A percentile compares a stretch with the other conserved stretches of the same genome.
These are phyloP conservation scores for Thinocorus orbignyianus DNA, from an alignment of 2,113 vertebrate species.

Conservation along the genomic window DNA sequence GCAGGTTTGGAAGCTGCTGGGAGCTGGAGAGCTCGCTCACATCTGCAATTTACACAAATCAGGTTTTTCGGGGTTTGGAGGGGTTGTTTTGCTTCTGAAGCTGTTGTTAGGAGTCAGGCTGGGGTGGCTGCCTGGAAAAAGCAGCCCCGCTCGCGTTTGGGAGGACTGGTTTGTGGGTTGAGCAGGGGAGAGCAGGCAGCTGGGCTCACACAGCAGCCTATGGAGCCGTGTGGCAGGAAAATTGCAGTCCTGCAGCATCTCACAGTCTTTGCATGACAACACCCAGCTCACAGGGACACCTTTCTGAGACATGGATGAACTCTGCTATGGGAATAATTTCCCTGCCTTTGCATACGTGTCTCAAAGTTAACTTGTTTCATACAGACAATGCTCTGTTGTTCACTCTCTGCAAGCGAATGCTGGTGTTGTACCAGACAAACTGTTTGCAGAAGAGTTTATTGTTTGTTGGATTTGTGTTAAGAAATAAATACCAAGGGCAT, in stretches of 20 bases:
- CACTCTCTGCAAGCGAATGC: not conserved
- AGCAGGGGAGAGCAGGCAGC: not conserved
- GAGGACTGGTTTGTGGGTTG: not conserved
- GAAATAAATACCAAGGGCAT: not conserved
- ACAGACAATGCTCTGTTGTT: not conserved
- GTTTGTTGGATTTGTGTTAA: not conserved
- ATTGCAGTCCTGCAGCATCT: not conserved
- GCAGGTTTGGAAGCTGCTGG: not conserved
- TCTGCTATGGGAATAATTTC: not conserved
- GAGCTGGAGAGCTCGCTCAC: not conserved
- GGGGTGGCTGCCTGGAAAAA: not conserved
- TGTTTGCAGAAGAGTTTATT: not conserved
- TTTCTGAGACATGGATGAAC: not conserved
- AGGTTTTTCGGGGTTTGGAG: not conserved
- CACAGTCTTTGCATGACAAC: not conserved
- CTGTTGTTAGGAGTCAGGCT: not conserved
- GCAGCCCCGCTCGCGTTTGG: accelerated
- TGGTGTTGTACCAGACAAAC: not conserved
- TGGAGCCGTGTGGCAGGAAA: accelerated
- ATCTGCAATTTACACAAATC: not conserved
- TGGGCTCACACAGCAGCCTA: not conserved
- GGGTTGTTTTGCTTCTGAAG: not conserved
- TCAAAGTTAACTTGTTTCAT: not conserved
- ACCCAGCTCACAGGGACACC: not conserved
- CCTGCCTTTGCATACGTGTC: not conserved